Evolutionary conservation across 2,888 invertebrate genomes (phyloP), one percentile per base, ranked within the genome.

Genomic region (Drosophila picticornis): DNA sequence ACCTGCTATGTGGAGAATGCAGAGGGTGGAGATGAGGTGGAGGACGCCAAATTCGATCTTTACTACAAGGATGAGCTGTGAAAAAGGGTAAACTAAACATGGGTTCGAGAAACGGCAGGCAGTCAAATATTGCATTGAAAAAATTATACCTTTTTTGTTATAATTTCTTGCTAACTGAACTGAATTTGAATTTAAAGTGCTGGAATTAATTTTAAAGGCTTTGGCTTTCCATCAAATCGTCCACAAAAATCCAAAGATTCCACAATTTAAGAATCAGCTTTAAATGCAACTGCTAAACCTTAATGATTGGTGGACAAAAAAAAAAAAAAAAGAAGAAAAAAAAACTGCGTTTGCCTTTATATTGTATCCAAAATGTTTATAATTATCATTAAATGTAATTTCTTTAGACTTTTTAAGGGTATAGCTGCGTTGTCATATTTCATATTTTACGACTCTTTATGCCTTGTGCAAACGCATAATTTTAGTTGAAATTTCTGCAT

Each of bases 381-480:
- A 16, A 10, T 34, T 16, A 29, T 25, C 10, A 55, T 22, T 46
- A 6, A 9, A 16, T 13, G 4, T 19, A 1, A 48, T 6, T 16
- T 10, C 27, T 25, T 22, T 19, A 25, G 4, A 6, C 38, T 25
- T 52, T 31, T 53, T 7, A 27, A 71, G 71, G 3, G 61, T 32
- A 65, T 52, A 1, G 1, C 6, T 22, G 13, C 25, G 19, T 50
- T 29, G 16, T 7, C 16, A n/a, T 29, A 58, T 22, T 46, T 25
- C 25, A 13, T 7, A n/a, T 9, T 9, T 19, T 4, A 32, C 29
- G 31, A n/a, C n/a, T 25, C 64, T 29, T 48, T 83, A 60, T 73
- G 75, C 53, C 34, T 31, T 72, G 46, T 71, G 70, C 70, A 73
- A 73, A 68, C 80, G 81, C 77, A 86, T 83, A 88, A 86, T 88